Base-by-base conservation (phyloP, 1,140 invertebrate species). In the Calliopsis andreniformis region DNA sequence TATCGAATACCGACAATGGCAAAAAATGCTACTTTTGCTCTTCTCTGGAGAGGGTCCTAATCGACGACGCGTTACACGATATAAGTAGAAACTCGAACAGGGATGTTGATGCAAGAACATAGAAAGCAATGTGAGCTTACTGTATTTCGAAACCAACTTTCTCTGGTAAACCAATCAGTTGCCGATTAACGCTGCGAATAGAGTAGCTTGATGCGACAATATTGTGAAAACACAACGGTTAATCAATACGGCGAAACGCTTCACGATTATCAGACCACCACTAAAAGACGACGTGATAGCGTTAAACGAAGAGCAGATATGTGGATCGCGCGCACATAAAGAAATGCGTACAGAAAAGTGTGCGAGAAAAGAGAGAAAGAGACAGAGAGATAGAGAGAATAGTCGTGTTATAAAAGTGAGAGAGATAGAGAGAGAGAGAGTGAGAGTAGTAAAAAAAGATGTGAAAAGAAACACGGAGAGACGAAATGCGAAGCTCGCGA, bases 401-500 rank as follows among this genome's bases (percentile, higher is more conserved):
- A 75, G 71, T 62, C 42, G 62, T 75, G 71, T 75, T 75, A 75
- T 56, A 20, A 59, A 16, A 59, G 20, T 10, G 4, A 75, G 30
- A 55, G 30, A 78, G 64, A 67, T 10, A 39, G 49, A 71, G 61
- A 39, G 49, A 81, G 71, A 55, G 6, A 66, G 18, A 49, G 32
- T 69, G 28, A 49, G 32, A 56, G 30, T 14, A 28, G 75, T 68
- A 45, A 63, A 43, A 70, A 84, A 20, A 30, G 66, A 67, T 45
- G 8, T 61, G 56, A 70, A 79, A 82, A 55, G 66, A 43, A 87
- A 86, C 80, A 79, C 77, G 77, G 55, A 70, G 79, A 78, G 75
- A 84, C 82, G 86, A 84, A 87, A 89, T 90, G 89, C 89, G 87
- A 89, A 90, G 87, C 88, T 86, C 86, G 83, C 80, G 78, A 81